Conservation (phyloP, 2,113 vertebrate genomes). For the Sinocyclocheilus anshuiensis region DNA sequence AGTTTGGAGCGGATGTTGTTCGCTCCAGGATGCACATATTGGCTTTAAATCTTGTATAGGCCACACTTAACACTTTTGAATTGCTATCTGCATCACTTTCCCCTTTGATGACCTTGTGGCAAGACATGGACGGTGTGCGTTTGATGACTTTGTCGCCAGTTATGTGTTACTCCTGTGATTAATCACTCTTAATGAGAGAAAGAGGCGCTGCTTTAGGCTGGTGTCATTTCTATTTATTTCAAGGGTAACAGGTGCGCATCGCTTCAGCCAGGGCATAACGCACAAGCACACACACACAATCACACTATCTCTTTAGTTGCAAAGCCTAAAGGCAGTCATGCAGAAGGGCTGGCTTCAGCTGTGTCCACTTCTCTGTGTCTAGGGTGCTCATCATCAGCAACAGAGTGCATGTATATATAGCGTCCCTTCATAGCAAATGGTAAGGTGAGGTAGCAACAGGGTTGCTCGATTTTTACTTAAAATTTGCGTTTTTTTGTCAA, state of each 20-base stretch:
- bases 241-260: conserved; percentile 46
- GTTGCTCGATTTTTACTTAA: background rate
- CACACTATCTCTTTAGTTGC: conserved; percentile 5
- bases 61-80: background rate
- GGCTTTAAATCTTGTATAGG: conserved; percentile 3
- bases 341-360: conserved; percentile 20
- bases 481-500: background rate
- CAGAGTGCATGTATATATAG: conserved; percentile 23
- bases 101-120: background rate
- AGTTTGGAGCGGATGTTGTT: background rate
- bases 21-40: background rate
- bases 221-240: conserved; percentile 46
- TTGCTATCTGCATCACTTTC: background rate
- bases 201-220: background rate
- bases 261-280: background rate
- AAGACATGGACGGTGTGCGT: background rate
- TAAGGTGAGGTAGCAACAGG: background rate
- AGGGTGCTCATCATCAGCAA: conserved; percentile 27
- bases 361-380: conserved; percentile 24
- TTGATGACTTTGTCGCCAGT: conserved; percentile 9
- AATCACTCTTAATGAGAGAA: conserved; percentile 25
- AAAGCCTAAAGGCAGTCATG: conserved; percentile 10
- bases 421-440: background rate
- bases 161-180: conserved; percentile 10
- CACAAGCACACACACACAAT: background rate